Conservation (phyloP, 2,113 vertebrate species). For the Hippocampus zosterae region DNA sequence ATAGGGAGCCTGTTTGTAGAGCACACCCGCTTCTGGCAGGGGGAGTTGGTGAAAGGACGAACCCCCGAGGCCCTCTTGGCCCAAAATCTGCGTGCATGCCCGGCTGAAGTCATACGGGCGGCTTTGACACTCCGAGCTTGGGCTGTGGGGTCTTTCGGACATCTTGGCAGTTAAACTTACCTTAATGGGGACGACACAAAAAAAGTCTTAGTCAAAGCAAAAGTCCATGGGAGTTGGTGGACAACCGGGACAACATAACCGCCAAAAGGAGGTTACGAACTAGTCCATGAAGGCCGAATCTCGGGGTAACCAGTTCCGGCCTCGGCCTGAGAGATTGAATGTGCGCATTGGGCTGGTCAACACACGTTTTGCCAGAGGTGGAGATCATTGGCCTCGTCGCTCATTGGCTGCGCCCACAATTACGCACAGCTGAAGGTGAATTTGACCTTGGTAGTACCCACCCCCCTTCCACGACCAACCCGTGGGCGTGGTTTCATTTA, state of each 20-base stretch:
- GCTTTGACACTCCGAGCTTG: slow-evolving; percentile 54
- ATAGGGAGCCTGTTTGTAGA: slow-evolving; percentile 69
- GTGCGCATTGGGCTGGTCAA: background rate
- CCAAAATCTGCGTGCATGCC: slow-evolving; percentile 50
- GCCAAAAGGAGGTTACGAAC: slow-evolving; percentile 26
- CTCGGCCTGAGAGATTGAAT: slow-evolving; percentile 35
- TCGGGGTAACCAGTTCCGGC: background rate
- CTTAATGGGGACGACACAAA: background rate
- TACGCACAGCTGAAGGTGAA: slow-evolving; percentile 64
- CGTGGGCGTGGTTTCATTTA: slow-evolving; percentile 42
- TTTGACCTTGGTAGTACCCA: slow-evolving; percentile 79
- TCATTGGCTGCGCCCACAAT: slow-evolving; percentile 77
- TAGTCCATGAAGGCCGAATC: slow-evolving; percentile 33
- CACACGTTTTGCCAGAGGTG: slow-evolving; percentile 58
- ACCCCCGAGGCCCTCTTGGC: slow-evolving; percentile 54
- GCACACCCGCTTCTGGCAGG: slow-evolving; percentile 64
- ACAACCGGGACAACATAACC: slow-evolving; percentile 20
- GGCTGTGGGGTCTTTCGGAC: slow-evolving; percentile 68
- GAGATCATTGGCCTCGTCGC: slow-evolving; percentile 37
- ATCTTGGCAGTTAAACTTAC: slow-evolving; percentile 42
- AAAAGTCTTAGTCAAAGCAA: background rate
- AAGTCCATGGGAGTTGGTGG: background rate
- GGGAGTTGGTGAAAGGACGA: slow-evolving; percentile 64
- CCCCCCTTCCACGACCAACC: background rate
- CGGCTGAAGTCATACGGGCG: slow-evolving; percentile 67